These are phyloP conservation scores for Drosophila demipolita DNA, from an alignment of 2,888 invertebrate genomes.

Conservation along the genomic window DNA sequence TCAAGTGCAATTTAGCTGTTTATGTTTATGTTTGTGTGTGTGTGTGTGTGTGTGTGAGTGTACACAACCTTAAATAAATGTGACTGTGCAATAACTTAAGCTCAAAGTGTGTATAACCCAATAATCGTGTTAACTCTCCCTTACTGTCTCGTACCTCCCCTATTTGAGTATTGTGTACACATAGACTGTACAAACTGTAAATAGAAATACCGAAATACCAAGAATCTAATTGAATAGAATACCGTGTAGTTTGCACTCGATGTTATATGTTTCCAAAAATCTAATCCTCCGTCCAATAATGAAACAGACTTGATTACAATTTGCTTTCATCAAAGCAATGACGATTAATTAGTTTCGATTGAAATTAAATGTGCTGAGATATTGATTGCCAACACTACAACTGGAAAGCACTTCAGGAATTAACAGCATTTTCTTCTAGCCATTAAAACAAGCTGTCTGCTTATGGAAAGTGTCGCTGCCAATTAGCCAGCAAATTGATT, in stretches of 20 bases:
- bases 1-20: slow-evolving; percentile 6
- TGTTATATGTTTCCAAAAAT: slow-evolving; percentile 34
- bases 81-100: slow-evolving; percentile 10
- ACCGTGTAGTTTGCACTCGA: slow-evolving; percentile 28
- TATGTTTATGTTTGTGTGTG: background rate
- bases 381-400: slow-evolving; percentile 25
- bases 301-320: slow-evolving; percentile 12
- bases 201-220: background rate
- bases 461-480: background rate
- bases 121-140: slow-evolving; percentile 5
- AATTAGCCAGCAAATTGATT: slow-evolving; percentile 1
- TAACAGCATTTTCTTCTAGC: background rate
- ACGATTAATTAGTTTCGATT: slow-evolving; percentile 27
- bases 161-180: slow-evolving; percentile 16
- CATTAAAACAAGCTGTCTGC: slow-evolving; percentile 5
- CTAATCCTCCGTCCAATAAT: background rate
- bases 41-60: slow-evolving; percentile 9
- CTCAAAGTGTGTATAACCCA: slow-evolving; percentile 21
- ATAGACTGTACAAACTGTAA: background rate
- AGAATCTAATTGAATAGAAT: background rate
- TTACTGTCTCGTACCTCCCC: background rate
- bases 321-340: slow-evolving; percentile 16
- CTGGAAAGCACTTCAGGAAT: background rate
- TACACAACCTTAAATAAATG: slow-evolving; percentile 27
- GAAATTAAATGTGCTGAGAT: slow-evolving; percentile 10